Evolutionary conservation across 35 echinoderm and acorn worm genomes (phyloP).

Genomic region (Amphiura filiformis): DNA sequence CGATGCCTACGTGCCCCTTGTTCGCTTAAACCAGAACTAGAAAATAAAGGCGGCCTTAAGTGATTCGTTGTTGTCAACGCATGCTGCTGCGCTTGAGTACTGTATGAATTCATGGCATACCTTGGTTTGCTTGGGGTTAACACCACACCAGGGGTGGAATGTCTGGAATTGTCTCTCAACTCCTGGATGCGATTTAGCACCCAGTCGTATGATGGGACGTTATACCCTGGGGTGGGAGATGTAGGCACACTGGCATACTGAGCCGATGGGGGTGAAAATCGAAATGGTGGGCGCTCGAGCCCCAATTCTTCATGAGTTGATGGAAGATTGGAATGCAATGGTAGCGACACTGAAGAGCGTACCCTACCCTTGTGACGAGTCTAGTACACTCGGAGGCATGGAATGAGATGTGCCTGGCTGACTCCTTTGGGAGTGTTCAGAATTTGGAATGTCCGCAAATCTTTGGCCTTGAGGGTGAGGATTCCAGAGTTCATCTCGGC

Average conservation of each 20-base stretch:
- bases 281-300: not conserved
- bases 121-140: not conserved
- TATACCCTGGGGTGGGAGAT: slow-evolving; percentile 5
- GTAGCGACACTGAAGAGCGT: slow-evolving; percentile 12
- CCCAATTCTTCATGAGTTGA: not conserved
- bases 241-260: not conserved
- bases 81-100: not conserved
- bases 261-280: not conserved
- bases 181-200: slow-evolving; percentile 73
- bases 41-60: not conserved
- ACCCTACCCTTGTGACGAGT: not conserved
- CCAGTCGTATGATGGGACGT: slow-evolving; percentile 82
- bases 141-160: not conserved
- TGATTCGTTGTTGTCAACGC: not conserved
- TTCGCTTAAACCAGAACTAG: not conserved
- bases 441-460: not conserved
- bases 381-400: not conserved
- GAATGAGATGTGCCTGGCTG: not conserved
- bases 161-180: slow-evolving; percentile 35
- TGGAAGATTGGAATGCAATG: not conserved
- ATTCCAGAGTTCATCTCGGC: not conserved
- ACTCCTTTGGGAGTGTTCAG: not conserved
- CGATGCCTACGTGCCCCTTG: slow-evolving; percentile 12
- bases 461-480: slow-evolving; percentile 2
- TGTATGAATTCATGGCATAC: not conserved